A percentile compares a stretch with the other conserved stretches of the same genome.
Conservation (phyloP, 1,140 invertebrate species). For the Stratiolaelaps scimitus region DNA sequence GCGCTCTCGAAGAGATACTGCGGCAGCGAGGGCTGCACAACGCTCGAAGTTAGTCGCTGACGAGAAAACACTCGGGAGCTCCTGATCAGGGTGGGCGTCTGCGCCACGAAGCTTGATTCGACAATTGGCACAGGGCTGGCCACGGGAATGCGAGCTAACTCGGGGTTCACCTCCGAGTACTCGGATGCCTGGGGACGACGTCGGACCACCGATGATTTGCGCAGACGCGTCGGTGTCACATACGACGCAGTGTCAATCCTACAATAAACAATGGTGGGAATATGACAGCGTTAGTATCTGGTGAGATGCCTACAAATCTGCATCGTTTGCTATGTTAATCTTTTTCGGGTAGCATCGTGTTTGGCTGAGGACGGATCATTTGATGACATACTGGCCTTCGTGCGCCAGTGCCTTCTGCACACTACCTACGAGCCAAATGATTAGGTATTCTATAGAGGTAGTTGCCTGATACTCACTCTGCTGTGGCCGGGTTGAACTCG, state of each 20-base stretch:
- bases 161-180: not conserved
- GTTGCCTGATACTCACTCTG: too few relatives aligned
- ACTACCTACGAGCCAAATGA: too few relatives aligned
- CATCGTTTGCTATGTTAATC: too few relatives aligned
- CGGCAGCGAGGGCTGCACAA: not conserved
- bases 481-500: conserved; percentile 4
- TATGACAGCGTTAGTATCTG: too few relatives aligned
- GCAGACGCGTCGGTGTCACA: conserved; percentile 3
- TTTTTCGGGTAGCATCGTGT: too few relatives aligned
- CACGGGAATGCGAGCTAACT: conserved; percentile 3
- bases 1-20: conserved; percentile 7
- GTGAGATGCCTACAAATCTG: too few relatives aligned
- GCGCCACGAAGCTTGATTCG: conserved; percentile 4
- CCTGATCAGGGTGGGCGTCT: not conserved
- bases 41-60: not conserved
- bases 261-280: too few relatives aligned
- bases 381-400: too few relatives aligned
- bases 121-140: not conserved
- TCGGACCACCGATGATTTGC: conserved; percentile 9
- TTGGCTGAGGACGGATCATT: too few relatives aligned
- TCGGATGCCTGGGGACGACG: conserved; percentile 19
- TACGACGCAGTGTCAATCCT: conserved; percentile 1
- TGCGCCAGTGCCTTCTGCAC: too few relatives aligned
- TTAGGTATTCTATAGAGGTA: too few relatives aligned
- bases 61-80: conserved; percentile 7